Evolutionary conservation across 2,888 invertebrate species (phyloP).

Genomic region (Himalopsyche kuldschensis): DNA sequence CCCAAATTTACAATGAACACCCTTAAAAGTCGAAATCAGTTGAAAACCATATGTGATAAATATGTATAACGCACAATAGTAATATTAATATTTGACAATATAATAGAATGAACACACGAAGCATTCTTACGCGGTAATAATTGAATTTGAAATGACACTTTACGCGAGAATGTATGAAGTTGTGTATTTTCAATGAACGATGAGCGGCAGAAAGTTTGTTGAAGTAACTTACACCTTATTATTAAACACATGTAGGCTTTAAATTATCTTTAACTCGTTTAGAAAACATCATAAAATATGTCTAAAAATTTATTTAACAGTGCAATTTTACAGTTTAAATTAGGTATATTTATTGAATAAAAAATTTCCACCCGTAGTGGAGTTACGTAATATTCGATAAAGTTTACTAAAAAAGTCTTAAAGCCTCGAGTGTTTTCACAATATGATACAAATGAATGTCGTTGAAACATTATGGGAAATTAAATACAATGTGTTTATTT

Average conservation of each 20-base stretch:
- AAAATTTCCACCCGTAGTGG: neutral
- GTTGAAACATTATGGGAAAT: neutral
- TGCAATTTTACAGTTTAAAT: conserved; percentile 5
- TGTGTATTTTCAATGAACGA: conserved; percentile 11
- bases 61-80: neutral
- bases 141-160: conserved; percentile 16
- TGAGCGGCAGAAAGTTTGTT: conserved; percentile 17
- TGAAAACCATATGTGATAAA: conserved; percentile 12
- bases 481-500: neutral
- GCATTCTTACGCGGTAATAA: conserved; percentile 23
- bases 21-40: conserved; percentile 20
- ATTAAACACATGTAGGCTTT: conserved; percentile 29
- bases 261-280: conserved; percentile 22
- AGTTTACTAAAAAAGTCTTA: conserved; percentile 9
- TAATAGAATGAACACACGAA: conserved; percentile 28
- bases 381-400: neutral
- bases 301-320: conserved; percentile 14
- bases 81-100: conserved; percentile 13
- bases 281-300: conserved; percentile 25
- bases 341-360: neutral
- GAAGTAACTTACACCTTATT: conserved; percentile 7
- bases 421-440: conserved; percentile 27
- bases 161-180: conserved; percentile 15
- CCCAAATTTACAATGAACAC: conserved; percentile 17
- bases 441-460: neutral